phyloP scores from a whole-genome alignment of 1,140 invertebrate genomes.

The Condylostylus longicornis region DNA sequence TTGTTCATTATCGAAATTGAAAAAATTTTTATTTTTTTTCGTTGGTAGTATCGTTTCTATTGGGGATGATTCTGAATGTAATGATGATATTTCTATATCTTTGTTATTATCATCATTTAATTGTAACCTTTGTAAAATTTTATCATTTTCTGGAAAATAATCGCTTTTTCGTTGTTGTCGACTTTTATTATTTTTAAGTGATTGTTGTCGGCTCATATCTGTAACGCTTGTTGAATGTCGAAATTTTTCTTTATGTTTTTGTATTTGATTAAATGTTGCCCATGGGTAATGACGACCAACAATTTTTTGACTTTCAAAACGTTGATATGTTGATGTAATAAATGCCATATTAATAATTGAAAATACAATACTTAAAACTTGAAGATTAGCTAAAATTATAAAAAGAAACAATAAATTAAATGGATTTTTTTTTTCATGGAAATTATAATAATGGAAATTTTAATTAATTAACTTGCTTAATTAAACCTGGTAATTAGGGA shows the following conservation, averaged over 20 bases:
- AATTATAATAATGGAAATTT: too few species aligned
- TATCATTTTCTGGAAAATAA: constrained; percentile 25
- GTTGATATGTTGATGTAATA: constrained; percentile 50
- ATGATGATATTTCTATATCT: too few species aligned
- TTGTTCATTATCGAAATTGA: too few species aligned
- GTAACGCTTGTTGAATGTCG: not conserved
- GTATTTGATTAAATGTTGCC: constrained; percentile 32
- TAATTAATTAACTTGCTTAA: too few species aligned
- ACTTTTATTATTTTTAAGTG: constrained; percentile 16
- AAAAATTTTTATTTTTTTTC: too few species aligned
- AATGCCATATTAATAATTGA: constrained; percentile 49
- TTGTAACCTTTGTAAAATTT: constrained; percentile 13
- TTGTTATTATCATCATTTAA: too few species aligned
- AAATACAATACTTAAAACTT: constrained; percentile 45
- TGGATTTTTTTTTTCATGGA: too few species aligned
- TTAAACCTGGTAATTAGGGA: too few species aligned
- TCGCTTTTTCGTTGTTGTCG: constrained; percentile 18
- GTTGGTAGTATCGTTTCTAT: too few species aligned
- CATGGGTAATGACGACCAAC: constrained; percentile 55
- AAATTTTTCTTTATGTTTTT: constrained; percentile 6
- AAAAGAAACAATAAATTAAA: not conserved
- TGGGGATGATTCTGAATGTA: too few species aligned
- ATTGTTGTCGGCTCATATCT: constrained; percentile 11
- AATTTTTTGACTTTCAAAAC: constrained; percentile 60
- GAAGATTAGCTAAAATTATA: constrained; percentile 41